Conservation (phyloP, 2,888 invertebrate species). For the Cremastinae sp. region DNA sequence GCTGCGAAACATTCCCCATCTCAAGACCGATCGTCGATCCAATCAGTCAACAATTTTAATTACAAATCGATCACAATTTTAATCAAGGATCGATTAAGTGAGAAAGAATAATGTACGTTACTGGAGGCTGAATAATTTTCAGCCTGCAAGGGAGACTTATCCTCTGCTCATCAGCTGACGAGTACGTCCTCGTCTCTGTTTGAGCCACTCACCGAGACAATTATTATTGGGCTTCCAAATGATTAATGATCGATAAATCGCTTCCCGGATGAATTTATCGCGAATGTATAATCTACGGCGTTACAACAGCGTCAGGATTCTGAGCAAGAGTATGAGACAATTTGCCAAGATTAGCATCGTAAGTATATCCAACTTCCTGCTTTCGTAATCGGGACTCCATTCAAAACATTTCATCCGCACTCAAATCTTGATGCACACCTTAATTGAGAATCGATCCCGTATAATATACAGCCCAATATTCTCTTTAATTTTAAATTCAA, state of each 20-base stretch:
- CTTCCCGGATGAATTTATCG: constrained; percentile 53
- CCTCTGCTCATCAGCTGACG: constrained; percentile 47
- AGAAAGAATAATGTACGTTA: constrained; percentile 1
- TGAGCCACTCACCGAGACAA: constrained; percentile 6
- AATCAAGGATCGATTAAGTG: constrained; percentile 1
- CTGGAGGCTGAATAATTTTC: constrained; percentile 31
- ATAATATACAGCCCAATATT: not conserved
- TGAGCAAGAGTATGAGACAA: constrained; percentile 15
- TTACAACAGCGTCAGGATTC: constrained; percentile 13
- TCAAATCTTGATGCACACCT: constrained; percentile 2
- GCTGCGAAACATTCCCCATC: constrained; percentile 10
- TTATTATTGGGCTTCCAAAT: constrained; percentile 37
- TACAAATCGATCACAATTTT: constrained; percentile 44
- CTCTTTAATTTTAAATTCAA: not conserved
- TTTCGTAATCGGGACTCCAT: constrained; percentile 15
- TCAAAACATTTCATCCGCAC: not conserved
- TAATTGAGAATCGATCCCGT: constrained; percentile 6
- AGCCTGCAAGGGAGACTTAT: constrained; percentile 16
- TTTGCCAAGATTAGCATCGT: constrained; percentile 29
- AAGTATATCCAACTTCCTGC: constrained; percentile 8
- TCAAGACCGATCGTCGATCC: constrained; percentile 24
- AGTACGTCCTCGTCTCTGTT: constrained; percentile 20
- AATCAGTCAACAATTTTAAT: constrained; percentile 51
- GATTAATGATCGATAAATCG: constrained; percentile 55
- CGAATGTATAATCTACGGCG: constrained; percentile 40